Percentiles rank a stretch among this genome's conserved stretches.
Conservation (phyloP, 64 coral and sea anemone genomes). For the Anthopleura sola region DNA sequence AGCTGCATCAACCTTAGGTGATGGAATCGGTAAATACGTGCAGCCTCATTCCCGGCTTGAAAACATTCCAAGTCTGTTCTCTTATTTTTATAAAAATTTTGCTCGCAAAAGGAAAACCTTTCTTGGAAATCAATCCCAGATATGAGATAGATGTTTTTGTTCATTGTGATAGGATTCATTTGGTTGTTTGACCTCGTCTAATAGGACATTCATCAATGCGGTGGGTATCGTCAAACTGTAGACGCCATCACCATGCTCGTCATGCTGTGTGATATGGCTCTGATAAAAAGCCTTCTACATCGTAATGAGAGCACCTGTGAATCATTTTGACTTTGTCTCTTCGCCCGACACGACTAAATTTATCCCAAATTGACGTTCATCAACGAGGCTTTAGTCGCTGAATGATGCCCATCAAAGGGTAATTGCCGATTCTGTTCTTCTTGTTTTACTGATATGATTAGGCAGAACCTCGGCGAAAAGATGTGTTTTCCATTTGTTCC, state of each 20-base stretch:
- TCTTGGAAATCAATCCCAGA: not conserved
- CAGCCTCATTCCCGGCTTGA: not conserved
- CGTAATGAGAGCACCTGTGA: not conserved
- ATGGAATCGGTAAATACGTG: not conserved
- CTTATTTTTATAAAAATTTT: not conserved
- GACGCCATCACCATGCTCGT: not conserved
- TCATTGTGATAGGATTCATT: not conserved
- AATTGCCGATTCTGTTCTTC: not conserved
- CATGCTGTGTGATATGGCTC: not conserved
- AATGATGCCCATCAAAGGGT: not conserved
- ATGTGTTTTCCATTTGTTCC: constrained; percentile 8
- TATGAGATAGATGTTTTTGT: not conserved
- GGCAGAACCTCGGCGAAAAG: not conserved
- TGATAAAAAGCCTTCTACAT: not conserved
- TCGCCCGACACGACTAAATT: not conserved
- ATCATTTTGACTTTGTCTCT: not conserved
- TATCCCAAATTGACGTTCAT: constrained; percentile 9
- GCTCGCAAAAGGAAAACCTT: not conserved
- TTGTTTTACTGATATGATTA: not conserved
- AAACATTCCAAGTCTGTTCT: not conserved
- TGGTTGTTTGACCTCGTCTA: constrained; percentile 2
- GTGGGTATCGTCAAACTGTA: not conserved
- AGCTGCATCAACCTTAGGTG: not conserved
- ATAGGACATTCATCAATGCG: constrained; percentile 10
- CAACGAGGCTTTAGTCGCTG: not conserved